Conservation (phyloP, 2,113 vertebrate species). For the Podarcis raffonei region DNA sequence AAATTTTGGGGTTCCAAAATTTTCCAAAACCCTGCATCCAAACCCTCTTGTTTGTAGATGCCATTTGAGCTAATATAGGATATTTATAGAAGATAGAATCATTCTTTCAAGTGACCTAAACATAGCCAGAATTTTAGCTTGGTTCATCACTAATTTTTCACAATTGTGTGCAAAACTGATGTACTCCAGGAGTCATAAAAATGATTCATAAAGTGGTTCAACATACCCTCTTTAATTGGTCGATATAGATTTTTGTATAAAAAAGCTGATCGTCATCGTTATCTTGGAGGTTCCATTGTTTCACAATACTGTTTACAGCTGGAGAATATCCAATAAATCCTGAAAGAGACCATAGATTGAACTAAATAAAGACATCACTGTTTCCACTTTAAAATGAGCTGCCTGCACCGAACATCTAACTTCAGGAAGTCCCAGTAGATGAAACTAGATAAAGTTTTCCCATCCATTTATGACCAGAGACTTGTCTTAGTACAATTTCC, state of each 20-base stretch:
- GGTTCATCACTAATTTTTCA: neutral
- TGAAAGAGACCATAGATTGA: constrained; percentile 64
- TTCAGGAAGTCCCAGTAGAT: constrained; percentile 1
- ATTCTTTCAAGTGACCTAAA: neutral
- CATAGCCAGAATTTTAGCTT: neutral
- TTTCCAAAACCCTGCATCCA: no score
- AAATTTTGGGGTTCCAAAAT: no score
- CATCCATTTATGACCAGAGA: neutral
- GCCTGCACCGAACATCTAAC: neutral
- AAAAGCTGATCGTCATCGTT: constrained; percentile 98
- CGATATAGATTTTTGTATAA: constrained; percentile 95
- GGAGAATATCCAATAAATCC: constrained; percentile 94
- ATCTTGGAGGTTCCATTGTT: constrained; percentile 93
- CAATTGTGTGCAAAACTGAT: neutral
- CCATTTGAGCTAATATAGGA: neutral
- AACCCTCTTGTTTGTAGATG: neutral
- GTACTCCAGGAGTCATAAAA: neutral
- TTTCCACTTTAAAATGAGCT: constrained; percentile 36
- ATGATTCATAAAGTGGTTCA: neutral
- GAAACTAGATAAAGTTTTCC: neutral
- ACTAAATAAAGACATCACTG: constrained; percentile 13
- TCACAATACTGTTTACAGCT: constrained; percentile 83
- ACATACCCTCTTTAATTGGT: constrained; percentile 86
- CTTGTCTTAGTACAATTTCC: neutral
- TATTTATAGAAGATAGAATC: neutral